These are phyloP conservation scores for Todiramphus chloris DNA, from an alignment of 2,113 vertebrate species.

Conservation along the genomic window DNA sequence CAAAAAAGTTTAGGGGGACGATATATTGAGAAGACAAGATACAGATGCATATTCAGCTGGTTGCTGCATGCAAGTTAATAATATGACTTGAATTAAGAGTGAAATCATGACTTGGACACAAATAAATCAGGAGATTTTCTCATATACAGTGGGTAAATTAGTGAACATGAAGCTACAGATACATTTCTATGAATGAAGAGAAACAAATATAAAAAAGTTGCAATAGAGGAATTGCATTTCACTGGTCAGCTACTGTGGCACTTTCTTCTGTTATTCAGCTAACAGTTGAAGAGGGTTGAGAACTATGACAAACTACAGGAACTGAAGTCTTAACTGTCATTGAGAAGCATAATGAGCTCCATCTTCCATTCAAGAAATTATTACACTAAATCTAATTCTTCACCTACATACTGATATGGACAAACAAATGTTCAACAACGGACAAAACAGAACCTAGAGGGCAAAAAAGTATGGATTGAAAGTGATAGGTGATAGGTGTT, in stretches of 20 bases:
- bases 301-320: neutral
- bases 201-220: neutral
- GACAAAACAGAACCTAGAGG: neutral
- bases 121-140: neutral
- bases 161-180: neutral
- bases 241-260: neutral
- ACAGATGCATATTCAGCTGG: neutral
- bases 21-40: neutral
- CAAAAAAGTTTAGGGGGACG: neutral
- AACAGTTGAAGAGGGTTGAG: neutral
- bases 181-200: neutral
- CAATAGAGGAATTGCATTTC: neutral
- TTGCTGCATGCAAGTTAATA: neutral
- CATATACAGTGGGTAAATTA: neutral
- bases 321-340: neutral
- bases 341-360: neutral
- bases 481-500: neutral
- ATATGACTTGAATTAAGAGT: neutral
- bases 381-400: neutral
- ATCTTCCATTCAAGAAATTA: neutral
- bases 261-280: neutral
- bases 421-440: neutral
- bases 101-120: neutral
- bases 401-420: neutral
- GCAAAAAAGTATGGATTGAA: neutral